These are phyloP conservation scores for Malacoctenus gilli DNA, from an alignment of 2,797 vertebrate genomes.

Conservation along the genomic window DNA sequence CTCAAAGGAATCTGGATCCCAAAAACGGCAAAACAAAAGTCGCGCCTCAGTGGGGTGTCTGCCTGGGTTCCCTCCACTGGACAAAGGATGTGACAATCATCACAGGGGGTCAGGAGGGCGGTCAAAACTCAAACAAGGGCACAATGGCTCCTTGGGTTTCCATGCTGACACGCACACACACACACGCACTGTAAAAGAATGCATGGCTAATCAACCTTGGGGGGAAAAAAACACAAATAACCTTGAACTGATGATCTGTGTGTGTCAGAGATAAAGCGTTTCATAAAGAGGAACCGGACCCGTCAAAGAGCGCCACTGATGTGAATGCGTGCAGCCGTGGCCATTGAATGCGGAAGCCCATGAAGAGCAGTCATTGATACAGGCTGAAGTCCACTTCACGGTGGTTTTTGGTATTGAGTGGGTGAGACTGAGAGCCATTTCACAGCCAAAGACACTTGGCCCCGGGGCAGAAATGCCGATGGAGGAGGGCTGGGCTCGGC, in stretches of 20 bases:
- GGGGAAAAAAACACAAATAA: conserved; percentile 60
- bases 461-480: conserved; percentile 69
- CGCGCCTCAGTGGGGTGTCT: conserved; percentile 49
- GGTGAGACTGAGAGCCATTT: conserved; percentile 72
- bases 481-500: conserved; percentile 46
- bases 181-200: conserved; percentile 58
- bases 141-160: conserved; percentile 64
- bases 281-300: conserved; percentile 59
- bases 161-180: conserved; percentile 10
- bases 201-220: conserved; percentile 74
- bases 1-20: conserved; percentile 46
- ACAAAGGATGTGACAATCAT: conserved; percentile 74
- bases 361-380: conserved; percentile 78
- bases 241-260: conserved; percentile 70
- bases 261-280: conserved; percentile 64
- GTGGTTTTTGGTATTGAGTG: conserved; percentile 70
- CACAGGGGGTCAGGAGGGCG: conserved; percentile 70
- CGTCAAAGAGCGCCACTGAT: conserved; percentile 64
- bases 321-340: conserved; percentile 59
- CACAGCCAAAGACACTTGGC: conserved; percentile 67
- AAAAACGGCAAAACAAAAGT: conserved; percentile 43
- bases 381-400: conserved; percentile 69
- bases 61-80: conserved; percentile 52
- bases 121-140: conserved; percentile 69
- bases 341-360: conserved; percentile 65